Evolutionary conservation across 2,113 vertebrate genomes (phyloP), one percentile per base, ranked within the genome.

Genomic region (Amazona guildingii): DNA sequence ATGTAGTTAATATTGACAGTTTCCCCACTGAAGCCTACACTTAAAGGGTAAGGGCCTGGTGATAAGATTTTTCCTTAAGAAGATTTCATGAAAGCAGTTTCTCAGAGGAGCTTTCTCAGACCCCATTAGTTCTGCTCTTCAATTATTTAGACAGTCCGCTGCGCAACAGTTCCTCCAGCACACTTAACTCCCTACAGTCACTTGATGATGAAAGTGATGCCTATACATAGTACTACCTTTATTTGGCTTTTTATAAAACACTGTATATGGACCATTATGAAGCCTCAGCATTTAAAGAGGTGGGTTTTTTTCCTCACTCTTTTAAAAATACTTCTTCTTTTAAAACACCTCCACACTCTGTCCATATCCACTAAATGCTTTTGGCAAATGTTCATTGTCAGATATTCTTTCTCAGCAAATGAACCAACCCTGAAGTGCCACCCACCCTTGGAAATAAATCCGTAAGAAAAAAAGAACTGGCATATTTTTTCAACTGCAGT

Each of bases 271-370:
- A 70, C 10, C 9, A 29, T 62, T 66, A 73, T 9, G 49, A 83
- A 93, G 18, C 11, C 13, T 86, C 41, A 76, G 51, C n/a, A 70
- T 48, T 39, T 28, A 66, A 57, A 24, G 10, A 2, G 1, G 0
- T 1, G 11, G 2, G 2, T 66, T 55, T 63, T 31, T 3, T 0
- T 1, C 6, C 13, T 3, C 3, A 66, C 6, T 55, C n/a, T 78
- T 77, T 55, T 11, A 52, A 88, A 93, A 86, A 83, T 46, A 27
- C 1, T 21, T n/a, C 8, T 78, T 92, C 15, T 68, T 73, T 81
- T 35, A 46, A 62, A 88, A 86, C 48, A n/a, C 16, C 9, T 88
- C 13, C 31, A 70, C 0, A 0, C 12, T 74, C 31, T 89, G 31
- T 35, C 31, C 23, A 31, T 74, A 74, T 27, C 55, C 68, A 84